Base-by-base conservation (phyloP, 2,888 invertebrate genomes). In the Netelia fuscicornis region DNA sequence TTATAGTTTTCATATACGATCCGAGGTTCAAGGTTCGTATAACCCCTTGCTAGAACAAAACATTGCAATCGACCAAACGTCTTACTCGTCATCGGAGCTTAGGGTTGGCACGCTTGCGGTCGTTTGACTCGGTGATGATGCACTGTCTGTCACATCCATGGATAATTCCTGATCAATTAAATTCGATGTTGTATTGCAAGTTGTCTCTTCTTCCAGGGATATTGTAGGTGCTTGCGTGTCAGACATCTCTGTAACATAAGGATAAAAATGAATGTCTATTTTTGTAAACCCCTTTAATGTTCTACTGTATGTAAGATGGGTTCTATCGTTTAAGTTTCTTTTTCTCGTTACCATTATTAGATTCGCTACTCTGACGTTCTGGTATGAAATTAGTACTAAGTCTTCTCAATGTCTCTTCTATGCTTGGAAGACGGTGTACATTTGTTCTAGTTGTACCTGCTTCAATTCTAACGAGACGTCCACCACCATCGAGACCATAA, bases 41-140 rank as follows among this genome's bases (percentile, higher is more conserved):
- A 77, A 67, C 68, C 56, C 48, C 20, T 64, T 13, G 20, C 13
- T 13, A 58, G 17, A 58, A 48, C n/a, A 74, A 60, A 54, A 48
- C 3, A 30, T 30, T 3, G 30, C 25, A 52, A 68, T 70, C 20
- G 20, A 76, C 72, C 30, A 64, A 83, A 67, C 71, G 52, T 88
- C 92, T 88, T 89, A 93, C 93, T 93, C 93, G 62, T 93, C 93
- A 48, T 93, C 93, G 17, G 91, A 88, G 67, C 90, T 93, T 76
- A 92, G 84, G 44, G 90, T 89, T 65, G 91, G 88, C 62, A 90
- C 89, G 84, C 89, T 91, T 17, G 91, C 88, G 72, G 92, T 90
- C 6, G 91, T 91, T 84, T 91, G 91, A 86, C 89, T 90, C 2
- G 92, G 91, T 5, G 93, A 92, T 11, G 92, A 90, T 25, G 91